Conservation (phyloP, 2,888 invertebrate genomes). For the Mythimna ferrago region DNA sequence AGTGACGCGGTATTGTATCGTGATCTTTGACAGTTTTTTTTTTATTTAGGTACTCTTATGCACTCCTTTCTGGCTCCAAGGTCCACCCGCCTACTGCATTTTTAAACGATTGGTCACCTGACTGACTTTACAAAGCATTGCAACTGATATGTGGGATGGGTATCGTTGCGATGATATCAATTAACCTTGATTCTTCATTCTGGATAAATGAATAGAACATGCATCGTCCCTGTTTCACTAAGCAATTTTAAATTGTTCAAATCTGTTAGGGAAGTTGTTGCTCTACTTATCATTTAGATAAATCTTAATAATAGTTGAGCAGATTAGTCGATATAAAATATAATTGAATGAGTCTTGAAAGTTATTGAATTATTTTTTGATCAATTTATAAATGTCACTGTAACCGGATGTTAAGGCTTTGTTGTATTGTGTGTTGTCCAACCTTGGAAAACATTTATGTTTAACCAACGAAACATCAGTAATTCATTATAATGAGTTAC, state of each 20-base stretch:
- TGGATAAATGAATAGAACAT: constrained; percentile 2
- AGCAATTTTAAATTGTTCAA: constrained; percentile 7
- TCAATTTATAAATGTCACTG: background rate
- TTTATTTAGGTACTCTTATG: background rate
- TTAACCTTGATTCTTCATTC: constrained; percentile 21
- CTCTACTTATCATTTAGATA: background rate
- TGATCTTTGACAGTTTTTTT: background rate
- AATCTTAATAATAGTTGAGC: background rate
- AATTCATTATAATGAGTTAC: background rate
- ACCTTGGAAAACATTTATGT: background rate
- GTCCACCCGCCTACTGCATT: constrained; percentile 19
- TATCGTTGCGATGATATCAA: constrained; percentile 24
- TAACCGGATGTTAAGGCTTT: background rate
- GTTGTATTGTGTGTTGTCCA: constrained; percentile 1
- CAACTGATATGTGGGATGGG: background rate
- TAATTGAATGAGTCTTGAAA: background rate
- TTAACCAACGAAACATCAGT: too few species aligned
- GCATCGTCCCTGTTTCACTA: background rate
- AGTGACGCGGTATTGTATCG: background rate
- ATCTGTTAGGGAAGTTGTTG: background rate
- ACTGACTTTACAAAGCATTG: constrained; percentile 13
- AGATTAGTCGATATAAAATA: background rate
- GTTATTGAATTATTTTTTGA: background rate
- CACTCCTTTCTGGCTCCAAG: constrained; percentile 5
- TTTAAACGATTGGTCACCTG: constrained; percentile 18